Conservation (phyloP, 2,113 vertebrate genomes). For the Corapipo altera region DNA sequence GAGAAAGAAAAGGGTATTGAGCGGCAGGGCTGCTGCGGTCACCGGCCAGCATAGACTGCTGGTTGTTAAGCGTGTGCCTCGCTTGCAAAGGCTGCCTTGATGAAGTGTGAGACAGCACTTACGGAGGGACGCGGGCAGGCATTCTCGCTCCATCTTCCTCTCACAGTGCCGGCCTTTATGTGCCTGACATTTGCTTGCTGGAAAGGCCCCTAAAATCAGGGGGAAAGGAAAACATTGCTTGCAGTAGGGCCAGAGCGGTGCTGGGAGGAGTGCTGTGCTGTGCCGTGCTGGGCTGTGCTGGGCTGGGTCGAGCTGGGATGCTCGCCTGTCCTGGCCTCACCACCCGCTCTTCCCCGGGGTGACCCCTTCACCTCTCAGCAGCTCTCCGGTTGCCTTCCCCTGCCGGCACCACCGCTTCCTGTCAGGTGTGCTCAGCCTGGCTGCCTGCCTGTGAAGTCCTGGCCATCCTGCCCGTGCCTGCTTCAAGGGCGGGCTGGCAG, state of each 20-base stretch:
- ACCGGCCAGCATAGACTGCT: constrained; percentile 58
- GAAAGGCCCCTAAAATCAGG: constrained; percentile 48
- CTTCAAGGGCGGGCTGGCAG: not conserved
- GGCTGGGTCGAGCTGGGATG: not conserved
- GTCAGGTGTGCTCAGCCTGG: constrained; percentile 61
- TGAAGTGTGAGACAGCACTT: constrained; percentile 73
- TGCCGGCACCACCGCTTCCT: constrained; percentile 1
- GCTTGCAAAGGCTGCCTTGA: constrained; percentile 71
- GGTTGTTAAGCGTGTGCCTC: constrained; percentile 65
- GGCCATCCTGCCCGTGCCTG: constrained; percentile 33
- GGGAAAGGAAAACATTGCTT: constrained; percentile 67
- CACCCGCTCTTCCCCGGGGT: constrained; percentile 12
- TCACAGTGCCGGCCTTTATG: constrained; percentile 73
- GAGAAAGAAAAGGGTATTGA: constrained; percentile 69
- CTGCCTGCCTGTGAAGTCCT: constrained; percentile 43
- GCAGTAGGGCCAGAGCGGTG: not conserved
- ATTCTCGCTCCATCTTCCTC: constrained; percentile 65
- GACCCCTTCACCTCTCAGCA: constrained; percentile 60
- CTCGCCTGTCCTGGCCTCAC: not conserved
- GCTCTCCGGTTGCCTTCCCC: constrained; percentile 12
- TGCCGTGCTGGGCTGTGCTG: not conserved
- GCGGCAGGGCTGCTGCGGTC: constrained; percentile 55
- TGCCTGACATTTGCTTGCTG: constrained; percentile 68
- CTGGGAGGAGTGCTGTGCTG: constrained; percentile 23
- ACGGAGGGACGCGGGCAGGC: constrained; percentile 61